Evolutionary conservation across 2,797 vertebrate genomes (phyloP), one percentile per base, ranked within the genome.

Genomic region (Anguilla marmorata): DNA sequence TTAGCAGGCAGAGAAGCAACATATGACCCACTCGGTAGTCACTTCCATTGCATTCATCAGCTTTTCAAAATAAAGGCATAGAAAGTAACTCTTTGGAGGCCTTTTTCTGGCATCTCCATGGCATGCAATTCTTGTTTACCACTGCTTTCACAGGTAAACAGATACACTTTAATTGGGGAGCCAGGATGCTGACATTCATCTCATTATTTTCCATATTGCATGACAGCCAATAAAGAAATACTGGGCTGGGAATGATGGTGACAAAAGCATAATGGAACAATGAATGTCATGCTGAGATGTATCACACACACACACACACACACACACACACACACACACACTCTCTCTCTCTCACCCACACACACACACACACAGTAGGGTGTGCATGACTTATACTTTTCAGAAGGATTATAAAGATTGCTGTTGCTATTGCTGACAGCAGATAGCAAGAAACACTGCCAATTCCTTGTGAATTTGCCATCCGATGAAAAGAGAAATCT

Each of bases 171-270:
- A 79, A 45, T 21, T 79, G 37, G 16, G 33, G 27, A 37, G 74
- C 74, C 37, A 79, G 37, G 37, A 79, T 41, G 33, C 14, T 45
- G 74, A 45, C 33, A 79, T 45, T 79, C 33, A 79, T 79, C 21
- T 33, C 1, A 82, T 82, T 50, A 48, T 50, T 82, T 82, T 21
- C 41, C 19, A 82, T 24, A 82, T 8, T 21, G 16, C 45, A 82
- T 24, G 41, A 82, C 41, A 21, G 19, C 79, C 74, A 79, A 79
- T 79, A 82, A 50, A 24, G 41, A 50, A 82, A 50, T 0, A 48
- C 41, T 82, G 79, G 79, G 79, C 79, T 50, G 21, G 19, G 79
- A 82, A 50, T n/a, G 12, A 76, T 76, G 69, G n/a, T 74, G 33
- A 80, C 33, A 45, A 45, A 80, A 80, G 14, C 48, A 80, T 33